Percentiles rank a stretch among this genome's conserved stretches.
These are phyloP conservation scores for Margaritifera margaritifera DNA, from an alignment of 2,888 invertebrate genomes.

Conservation along the genomic window DNA sequence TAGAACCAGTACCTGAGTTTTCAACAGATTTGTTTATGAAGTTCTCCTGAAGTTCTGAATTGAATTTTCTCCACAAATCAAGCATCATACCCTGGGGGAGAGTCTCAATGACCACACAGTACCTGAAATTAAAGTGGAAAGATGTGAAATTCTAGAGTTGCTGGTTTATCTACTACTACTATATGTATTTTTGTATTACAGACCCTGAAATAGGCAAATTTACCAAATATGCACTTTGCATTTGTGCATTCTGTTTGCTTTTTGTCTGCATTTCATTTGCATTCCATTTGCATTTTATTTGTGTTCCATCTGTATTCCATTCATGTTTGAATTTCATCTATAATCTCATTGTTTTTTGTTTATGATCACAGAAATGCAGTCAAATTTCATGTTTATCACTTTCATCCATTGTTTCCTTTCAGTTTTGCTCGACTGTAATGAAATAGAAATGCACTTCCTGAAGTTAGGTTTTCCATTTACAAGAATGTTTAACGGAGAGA, in stretches of 20 bases:
- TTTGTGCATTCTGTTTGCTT: background rate
- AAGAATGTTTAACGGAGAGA: no score
- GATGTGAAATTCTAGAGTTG: background rate
- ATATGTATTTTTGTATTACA: background rate
- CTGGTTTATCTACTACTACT: background rate
- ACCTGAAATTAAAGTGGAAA: conserved; percentile 19
- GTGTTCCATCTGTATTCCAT: no score
- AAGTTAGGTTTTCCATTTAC: no score
- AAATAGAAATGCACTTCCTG: no score
- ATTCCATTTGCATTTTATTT: no score
- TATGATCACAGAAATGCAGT: no score
- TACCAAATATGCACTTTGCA: background rate
- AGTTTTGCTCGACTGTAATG: no score
- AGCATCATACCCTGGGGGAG: conserved; percentile 39
- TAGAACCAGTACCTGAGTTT: background rate
- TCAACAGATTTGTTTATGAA: conserved; percentile 9
- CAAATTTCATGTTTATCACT: no score
- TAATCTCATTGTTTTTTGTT: no score
- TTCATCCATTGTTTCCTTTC: no score
- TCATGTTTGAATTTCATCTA: no score
- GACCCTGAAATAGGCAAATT: background rate
- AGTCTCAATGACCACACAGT: conserved; percentile 34
- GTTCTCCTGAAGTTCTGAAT: conserved; percentile 28
- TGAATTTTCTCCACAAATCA: conserved; percentile 41
- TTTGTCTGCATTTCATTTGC: no score